Conservation (phyloP, 2,797 vertebrate species). For the Eulemur rubriventer region DNA sequence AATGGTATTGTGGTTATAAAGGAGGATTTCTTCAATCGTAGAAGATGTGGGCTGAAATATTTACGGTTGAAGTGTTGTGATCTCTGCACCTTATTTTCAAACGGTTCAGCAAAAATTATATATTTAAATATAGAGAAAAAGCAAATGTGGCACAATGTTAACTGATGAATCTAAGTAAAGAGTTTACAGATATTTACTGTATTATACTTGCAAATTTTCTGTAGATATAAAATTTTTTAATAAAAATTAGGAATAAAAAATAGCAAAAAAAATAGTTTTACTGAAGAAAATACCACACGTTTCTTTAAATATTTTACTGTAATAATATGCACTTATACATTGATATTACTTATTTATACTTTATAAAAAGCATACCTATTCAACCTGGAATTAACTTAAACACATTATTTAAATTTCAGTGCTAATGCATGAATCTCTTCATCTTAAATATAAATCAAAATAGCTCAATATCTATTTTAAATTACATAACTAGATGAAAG, state of each 20-base stretch:
- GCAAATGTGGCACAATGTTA: background rate
- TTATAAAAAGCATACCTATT: slow-evolving; percentile 22
- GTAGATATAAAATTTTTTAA: background rate
- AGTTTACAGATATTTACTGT: background rate
- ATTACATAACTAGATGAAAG: background rate
- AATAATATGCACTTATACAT: slow-evolving; percentile 5
- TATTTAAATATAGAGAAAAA: slow-evolving; percentile 30
- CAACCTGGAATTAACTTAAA: slow-evolving; percentile 32
- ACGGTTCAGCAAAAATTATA: background rate
- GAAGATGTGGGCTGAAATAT: background rate
- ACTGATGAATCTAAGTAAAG: background rate
- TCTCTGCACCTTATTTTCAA: slow-evolving; percentile 22
- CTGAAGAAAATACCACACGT: slow-evolving; percentile 21
- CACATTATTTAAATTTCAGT: slow-evolving; percentile 22
- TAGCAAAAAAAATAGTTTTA: slow-evolving; percentile 38
- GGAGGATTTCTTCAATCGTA: background rate
- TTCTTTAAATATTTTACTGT: slow-evolving; percentile 47
- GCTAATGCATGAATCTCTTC: background rate
- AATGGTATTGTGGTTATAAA: background rate
- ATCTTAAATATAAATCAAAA: slow-evolving; percentile 48
- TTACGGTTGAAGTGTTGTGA: background rate
- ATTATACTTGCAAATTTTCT: slow-evolving; percentile 1
- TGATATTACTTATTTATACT: slow-evolving; percentile 28
- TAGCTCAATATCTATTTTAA: background rate
- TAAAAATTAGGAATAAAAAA: slow-evolving; percentile 10